Conservation (phyloP, 2,797 vertebrate genomes). For the Salarias fasciatus region DNA sequence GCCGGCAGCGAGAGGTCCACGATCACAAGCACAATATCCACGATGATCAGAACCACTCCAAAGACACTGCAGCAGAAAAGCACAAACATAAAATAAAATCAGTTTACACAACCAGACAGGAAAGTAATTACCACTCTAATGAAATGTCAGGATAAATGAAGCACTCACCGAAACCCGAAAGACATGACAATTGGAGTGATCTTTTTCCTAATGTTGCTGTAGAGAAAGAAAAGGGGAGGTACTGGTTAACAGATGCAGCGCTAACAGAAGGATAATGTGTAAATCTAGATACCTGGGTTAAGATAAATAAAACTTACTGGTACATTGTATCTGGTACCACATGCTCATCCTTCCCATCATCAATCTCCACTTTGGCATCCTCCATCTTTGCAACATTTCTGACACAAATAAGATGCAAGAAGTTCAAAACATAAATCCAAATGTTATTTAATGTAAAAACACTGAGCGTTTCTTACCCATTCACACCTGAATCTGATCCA, state of each 20-base stretch:
- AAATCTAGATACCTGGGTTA: background rate
- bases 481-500: conserved; percentile 76
- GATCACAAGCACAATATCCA: conserved; percentile 89
- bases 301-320: conserved; percentile 79
- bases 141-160: background rate
- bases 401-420: background rate
- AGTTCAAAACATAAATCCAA: too few relatives aligned
- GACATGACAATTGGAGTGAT: conserved; percentile 88
- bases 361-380: conserved; percentile 86
- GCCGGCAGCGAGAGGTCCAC: conserved; percentile 79
- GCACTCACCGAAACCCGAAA: conserved; percentile 91
- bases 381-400: conserved; percentile 77
- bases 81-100: background rate
- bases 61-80: conserved; percentile 81
- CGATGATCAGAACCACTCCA: conserved; percentile 88
- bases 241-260: background rate
- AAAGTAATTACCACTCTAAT: too few relatives aligned
- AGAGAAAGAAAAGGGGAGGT: conserved; percentile 4
- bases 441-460: too few relatives aligned
- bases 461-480: conserved; percentile 79
- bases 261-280: background rate
- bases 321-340: conserved; percentile 75
- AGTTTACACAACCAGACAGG: background rate
- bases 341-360: conserved; percentile 85
- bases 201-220: conserved; percentile 80